Evolutionary conservation across 1,140 invertebrate species (phyloP).

Genomic region (Rhopalosiphum padi): DNA sequence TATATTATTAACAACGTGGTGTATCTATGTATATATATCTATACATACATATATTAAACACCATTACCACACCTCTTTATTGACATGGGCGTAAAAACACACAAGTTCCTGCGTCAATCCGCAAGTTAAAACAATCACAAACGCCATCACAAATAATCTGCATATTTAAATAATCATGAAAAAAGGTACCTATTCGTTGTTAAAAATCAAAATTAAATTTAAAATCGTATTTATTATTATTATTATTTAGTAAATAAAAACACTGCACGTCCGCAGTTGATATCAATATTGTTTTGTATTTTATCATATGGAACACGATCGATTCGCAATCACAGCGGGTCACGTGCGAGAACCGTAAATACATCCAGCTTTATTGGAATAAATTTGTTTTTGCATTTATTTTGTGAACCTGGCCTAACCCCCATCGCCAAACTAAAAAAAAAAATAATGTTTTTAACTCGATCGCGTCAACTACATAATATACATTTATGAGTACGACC

Average conservation of each 20-base stretch:
- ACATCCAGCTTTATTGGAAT: not conserved
- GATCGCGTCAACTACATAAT: not conserved
- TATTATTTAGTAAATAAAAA: not conserved
- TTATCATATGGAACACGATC: not conserved
- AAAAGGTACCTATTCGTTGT: not conserved
- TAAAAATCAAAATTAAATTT: not conserved
- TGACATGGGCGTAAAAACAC: too few species aligned
- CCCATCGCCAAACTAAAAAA: too few species aligned
- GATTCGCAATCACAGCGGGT: not conserved
- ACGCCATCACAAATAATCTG: not conserved
- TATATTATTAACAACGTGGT: too few species aligned
- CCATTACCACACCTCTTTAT: too few species aligned
- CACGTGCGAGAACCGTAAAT: not conserved
- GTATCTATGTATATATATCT: too few species aligned
- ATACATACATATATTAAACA: too few species aligned
- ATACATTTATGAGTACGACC: not conserved
- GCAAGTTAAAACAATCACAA: too few species aligned
- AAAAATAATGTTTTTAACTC: not conserved
- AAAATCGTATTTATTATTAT: not conserved
- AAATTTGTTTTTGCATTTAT: not conserved
- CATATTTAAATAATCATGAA: not conserved
- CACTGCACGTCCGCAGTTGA: not conserved
- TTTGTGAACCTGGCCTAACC: not conserved
- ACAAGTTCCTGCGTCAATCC: too few species aligned
- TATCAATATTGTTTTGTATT: slow-evolving; percentile 9